Base-by-base conservation (phyloP, 2,113 vertebrate genomes). In the Gobiocypris rarus region DNA sequence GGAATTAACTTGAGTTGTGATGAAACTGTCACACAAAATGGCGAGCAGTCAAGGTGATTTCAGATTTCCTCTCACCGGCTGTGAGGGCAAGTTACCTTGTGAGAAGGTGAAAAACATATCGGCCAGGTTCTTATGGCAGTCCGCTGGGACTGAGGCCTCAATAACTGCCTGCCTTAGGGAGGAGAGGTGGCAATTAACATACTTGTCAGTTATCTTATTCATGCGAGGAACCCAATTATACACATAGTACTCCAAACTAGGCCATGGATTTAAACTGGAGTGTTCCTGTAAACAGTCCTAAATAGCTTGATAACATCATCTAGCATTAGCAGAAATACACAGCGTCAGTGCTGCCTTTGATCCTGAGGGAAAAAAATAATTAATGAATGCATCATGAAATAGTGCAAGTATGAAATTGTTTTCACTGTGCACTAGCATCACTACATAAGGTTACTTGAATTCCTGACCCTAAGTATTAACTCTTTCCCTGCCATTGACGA, bases 191-290 rank as follows among this genome's bases (percentile, higher is more conserved):
- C 84, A 88, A 88, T 88, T 88, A 86, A 81, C 84, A 88, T 88
- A 80, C 84, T 81, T 88, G 82, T 83, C 84, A 81, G 87, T 88
- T 86, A 85, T 83, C 81, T 85, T 81, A 88, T 76, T 88, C 81
- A 83, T 69, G 81, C 70, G 69, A 83, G 69, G 83, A 82, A 84
- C 84, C 87, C 87, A 86, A 88, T 88, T 88, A 88, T 75, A 84
- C 81, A 85, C 50, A 83, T 54, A 81, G 65, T 45, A 74, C 81
- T 85, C 45, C 71, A 84, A 86, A 84, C 76, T 88, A 83, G 84
- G 87, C 73, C 82, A 83, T 22, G 70, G 84, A 87, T 84, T 87
- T 70, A 81, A 81, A 81, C 58, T 70, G 45, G 75, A 83, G 80
- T 75, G 63, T 83, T 82, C 52, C 79, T 38, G 81, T 86, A 84